Evolutionary conservation across 2,797 vertebrate species (phyloP).

Genomic region (Glyptemys insculpta): DNA sequence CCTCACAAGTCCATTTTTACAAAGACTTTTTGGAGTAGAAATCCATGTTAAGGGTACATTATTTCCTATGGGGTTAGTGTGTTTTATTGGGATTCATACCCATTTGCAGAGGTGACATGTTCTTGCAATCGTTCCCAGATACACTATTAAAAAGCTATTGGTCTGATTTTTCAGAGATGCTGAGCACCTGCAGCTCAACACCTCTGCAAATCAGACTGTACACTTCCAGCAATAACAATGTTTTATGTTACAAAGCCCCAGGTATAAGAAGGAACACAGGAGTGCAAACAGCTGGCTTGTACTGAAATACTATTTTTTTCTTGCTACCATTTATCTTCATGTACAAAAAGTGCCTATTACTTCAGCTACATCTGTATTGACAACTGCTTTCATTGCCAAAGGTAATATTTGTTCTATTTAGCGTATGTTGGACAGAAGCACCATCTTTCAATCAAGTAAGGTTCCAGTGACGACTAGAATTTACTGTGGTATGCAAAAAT

Average conservation of each 20-base stretch:
- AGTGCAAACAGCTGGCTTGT: background rate
- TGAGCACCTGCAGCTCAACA: background rate
- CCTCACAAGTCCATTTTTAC: background rate
- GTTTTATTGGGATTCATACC: background rate
- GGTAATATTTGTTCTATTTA: background rate
- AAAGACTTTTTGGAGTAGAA: background rate
- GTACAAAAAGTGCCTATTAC: background rate
- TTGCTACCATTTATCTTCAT: background rate
- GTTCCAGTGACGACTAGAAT: background rate
- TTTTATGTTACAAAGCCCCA: background rate
- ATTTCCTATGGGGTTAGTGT: background rate
- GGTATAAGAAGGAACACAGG: background rate
- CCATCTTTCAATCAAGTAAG: background rate
- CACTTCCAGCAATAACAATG: background rate
- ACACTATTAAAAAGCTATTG: background rate
- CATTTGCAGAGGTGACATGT: background rate
- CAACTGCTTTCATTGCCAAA: background rate
- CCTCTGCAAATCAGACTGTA: background rate
- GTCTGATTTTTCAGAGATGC: background rate
- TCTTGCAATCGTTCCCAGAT: background rate
- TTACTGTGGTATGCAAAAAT: background rate
- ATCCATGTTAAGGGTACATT: background rate
- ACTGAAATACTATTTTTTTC: background rate
- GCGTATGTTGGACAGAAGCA: too few species aligned
- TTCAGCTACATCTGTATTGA: background rate